Evolutionary conservation across 1,140 invertebrate species (phyloP), one percentile per base, ranked within the genome.

Genomic region (Cecropterus lyciades): DNA sequence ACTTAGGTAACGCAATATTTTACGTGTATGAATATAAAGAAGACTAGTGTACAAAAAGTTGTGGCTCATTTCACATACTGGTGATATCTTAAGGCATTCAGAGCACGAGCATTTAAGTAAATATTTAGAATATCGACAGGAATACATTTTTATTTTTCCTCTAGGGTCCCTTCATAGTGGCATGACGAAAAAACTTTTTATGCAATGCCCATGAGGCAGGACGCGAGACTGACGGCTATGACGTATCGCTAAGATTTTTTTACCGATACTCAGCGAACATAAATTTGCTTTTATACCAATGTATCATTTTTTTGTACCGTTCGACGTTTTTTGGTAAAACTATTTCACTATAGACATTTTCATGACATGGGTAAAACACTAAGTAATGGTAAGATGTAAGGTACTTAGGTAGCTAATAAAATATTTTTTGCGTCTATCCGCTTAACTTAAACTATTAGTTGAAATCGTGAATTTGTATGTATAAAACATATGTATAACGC

Each of bases 201-300:
- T 78, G 69, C 74, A 82, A 85, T 85, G 77, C 84, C 84, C 87
- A 55, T 72, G 85, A 80, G 85, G 81, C 80, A 60, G 68, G 74
- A 70, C 69, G 56, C 48, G 48, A 73, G 78, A 82, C 60, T 89
- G 87, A 88, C 86, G 76, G 84, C 85, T 91, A 91, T 91, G 89
- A 91, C 84, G 86, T 87, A 91, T 91, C 80, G 77, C 75, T 80
- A 65, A 79, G 75, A 83, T 85, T 88, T 91, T 80, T 90, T 91
- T 89, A 85, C 74, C 80, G 82, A 84, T 81, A 86, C 75, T 77
- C 67, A 66, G 64, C 33, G 78, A 85, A 91, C 89, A 91, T 87
- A 90, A 89, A 88, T 91, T 89, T 89, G 87, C 89, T 91, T 88
- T 91, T 89, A 91, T 81, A 72, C 87, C 85, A 83, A 88, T 90